Evolutionary conservation across 2,113 vertebrate genomes (phyloP), one percentile per base, ranked within the genome.

Genomic region (Rhinoderma darwinii): DNA sequence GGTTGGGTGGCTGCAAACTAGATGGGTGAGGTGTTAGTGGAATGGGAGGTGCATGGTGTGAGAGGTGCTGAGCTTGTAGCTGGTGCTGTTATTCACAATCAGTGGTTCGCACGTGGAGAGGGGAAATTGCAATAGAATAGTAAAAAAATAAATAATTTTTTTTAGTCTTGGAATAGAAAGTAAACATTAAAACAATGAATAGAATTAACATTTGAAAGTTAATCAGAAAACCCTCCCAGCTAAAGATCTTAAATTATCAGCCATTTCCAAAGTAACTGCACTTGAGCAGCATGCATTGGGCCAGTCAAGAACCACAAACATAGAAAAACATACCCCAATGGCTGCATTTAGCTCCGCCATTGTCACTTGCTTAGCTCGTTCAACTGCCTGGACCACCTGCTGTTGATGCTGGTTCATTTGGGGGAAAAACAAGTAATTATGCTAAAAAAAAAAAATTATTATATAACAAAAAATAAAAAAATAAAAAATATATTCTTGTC

Each of bases 41-140:
- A 90, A 97, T 96, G 61, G 96, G 96, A 1, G 97, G 96, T 43
- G 96, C 94, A 0, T 97, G 96, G 91, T 96, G 96, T 1, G 96
- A 96, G 85, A 98, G 96, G 90, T 97, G 96, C 91, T 98, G 97
- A 1, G 95, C 95, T 91, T 98, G 97, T 4, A 98, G 95, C 92
- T 98, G 97, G 88, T 94, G 93, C 93, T 94, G 91, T n/a, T 32
- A 80, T 56, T 0, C 1, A 41, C 32, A 83, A 61, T 88, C 44
- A 66, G 87, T 47, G 80, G 83, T 86, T 83, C 32, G 25, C 59
- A 1, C 27, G 17, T 10, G 43, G 59, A 86, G 68, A 18, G 32
- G 22, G 32, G 4, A 15, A 9, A 35, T 17, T 1, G 59, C 3
- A 30, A 70, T 9, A 35, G 35, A 41, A 47, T 20, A 15, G 11